Evolutionary conservation across 2,888 invertebrate genomes (phyloP), one percentile per base, ranked within the genome.

Genomic region (Phorcus lineatus): DNA sequence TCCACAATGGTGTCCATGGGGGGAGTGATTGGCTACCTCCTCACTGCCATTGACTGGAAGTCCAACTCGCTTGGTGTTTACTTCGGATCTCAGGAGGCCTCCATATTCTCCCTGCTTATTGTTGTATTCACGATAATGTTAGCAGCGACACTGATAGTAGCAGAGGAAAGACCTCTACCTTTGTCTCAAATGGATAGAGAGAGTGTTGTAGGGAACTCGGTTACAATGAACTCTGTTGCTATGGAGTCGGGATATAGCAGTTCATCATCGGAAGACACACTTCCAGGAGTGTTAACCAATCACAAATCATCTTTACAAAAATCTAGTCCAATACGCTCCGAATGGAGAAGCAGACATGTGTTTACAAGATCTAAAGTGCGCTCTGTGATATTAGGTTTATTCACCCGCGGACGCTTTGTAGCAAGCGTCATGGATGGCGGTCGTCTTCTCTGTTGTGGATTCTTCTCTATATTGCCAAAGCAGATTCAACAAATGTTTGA

Each of bases 1-100:
- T 98, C 98, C 0, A 95, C 98, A 86, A 98, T 98, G 98, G 98
- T 98, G 11, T 98, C 98, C 3, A 94, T 98, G 0, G 99, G 99
- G 0, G 98, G 99, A 1, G 97, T 97, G 90, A 95, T 98, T 94
- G 98, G 99, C 0, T 99, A 99, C 92, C 96, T 96, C 1, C 88
- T 93, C 40, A 92, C 93, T 0, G 92, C 93, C 7, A 96, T 98
- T 82, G 97, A 98, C 93, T 99, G 98, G 98, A 98, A 97, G 91
- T 95, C 95, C 76, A 98, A 97, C 0, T 77, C 83, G 6, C 74
- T 92, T 2, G 91, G 92, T 2, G 40, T 83, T 0, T 90, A 88
- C 96, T 97, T 98, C 13, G 95, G 95, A 78, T 97, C 97, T 0
- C 98, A 99, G 91, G 97, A 98, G 0, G 95, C 96, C 82, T 97